Percentiles rank a stretch among this genome's conserved stretches.
These are phyloP conservation scores for Agrochola macilenta DNA, from an alignment of 2,888 invertebrate species.

Conservation along the genomic window DNA sequence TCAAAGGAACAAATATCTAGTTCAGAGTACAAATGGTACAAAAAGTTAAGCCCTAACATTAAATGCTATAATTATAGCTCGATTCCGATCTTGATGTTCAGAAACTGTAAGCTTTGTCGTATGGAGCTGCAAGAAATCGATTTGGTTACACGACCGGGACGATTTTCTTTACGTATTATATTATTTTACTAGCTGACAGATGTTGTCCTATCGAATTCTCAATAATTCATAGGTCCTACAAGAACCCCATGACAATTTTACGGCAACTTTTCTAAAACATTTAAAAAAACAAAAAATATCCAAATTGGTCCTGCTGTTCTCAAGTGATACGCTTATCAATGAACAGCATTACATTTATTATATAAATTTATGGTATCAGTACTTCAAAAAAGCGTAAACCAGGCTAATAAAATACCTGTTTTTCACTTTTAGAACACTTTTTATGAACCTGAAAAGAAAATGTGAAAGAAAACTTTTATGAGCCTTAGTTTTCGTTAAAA, in stretches of 20 bases:
- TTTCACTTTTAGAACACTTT: too few species aligned
- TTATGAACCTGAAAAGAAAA: too few species aligned
- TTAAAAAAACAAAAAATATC: too few species aligned
- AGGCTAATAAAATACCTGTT: not conserved
- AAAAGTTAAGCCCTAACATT: not conserved
- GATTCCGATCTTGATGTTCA: constrained; percentile 1
- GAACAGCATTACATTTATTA: too few species aligned
- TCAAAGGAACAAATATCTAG: not conserved
- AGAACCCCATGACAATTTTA: too few species aligned
- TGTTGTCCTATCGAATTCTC: too few species aligned
- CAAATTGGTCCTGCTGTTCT: too few species aligned
- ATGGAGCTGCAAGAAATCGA: constrained; percentile 4
- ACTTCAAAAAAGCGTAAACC: not conserved
- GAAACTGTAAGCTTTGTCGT: not conserved
- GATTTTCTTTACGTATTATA: not conserved
- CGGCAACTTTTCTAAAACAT: too few species aligned
- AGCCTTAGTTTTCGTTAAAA: not conserved
- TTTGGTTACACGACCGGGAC: not conserved
- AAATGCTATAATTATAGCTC: not conserved
- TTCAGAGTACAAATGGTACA: not conserved
- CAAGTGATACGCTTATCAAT: too few species aligned
- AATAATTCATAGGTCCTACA: too few species aligned
- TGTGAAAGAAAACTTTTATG: too few species aligned
- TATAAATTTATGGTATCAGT: too few species aligned
- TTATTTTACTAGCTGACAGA: not conserved